Evolutionary conservation across 1,140 invertebrate genomes (phyloP), one percentile per base, ranked within the genome.

Genomic region (Ericerus pela): DNA sequence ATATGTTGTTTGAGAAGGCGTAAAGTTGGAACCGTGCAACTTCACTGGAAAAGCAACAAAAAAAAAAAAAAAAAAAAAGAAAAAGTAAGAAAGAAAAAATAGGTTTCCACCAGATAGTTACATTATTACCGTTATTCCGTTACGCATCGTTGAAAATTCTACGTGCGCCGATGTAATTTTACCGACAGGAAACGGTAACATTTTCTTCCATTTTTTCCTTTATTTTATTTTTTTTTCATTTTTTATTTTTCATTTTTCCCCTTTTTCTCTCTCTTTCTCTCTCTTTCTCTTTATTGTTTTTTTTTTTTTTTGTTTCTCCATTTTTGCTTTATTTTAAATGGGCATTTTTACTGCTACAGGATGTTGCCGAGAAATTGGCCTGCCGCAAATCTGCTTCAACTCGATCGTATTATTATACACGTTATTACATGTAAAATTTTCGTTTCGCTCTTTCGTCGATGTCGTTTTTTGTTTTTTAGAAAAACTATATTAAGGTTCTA

Each of bases 81-180:
- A n/a, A n/a, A n/a, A n/a, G n/a, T n/a, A n/a, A n/a, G n/a, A n/a
- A n/a, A n/a, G n/a, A n/a, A 47, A 47, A 47, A 33, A 47, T 24
- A 47, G 41, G 41, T 47, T 47, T 47, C 41, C 41, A 47, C 41
- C 11, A 47, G 41, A 47, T 47, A 47, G 41, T 47, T 47, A 47
- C 41, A 24, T 47, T 47, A 24, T 47, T 47, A 47, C 41, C 41
- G 41, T 47, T 47, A 47, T 47, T 47, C 26, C 41, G 41, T 47
- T 47, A 47, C 41, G 41, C 41, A 47, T 47, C 41, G 41, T 47
- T 47, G 41, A 47, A 47, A 47, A 47, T 47, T 47, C 16, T 24
- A 47, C 26, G 41, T 47, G 41, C 41, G 41, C 41, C 41, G 16
- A 24, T 10, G 41, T 47, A 47, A 47, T 47, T 24, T 47, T 22